phyloP scores from a whole-genome alignment of 1,140 invertebrate genomes.

The Ephestia elutella region DNA sequence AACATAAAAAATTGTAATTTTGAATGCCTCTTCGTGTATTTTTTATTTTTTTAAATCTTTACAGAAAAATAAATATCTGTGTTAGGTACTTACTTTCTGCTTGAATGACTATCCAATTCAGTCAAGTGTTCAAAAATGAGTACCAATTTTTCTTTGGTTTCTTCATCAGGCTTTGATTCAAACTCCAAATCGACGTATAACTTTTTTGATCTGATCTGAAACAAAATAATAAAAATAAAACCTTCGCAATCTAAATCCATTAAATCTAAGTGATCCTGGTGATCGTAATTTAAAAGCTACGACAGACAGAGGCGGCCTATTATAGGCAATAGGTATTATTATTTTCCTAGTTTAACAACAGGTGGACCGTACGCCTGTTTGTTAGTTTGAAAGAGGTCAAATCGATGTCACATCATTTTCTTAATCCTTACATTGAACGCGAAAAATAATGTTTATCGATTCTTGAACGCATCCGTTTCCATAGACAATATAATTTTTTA shows the following conservation, averaged over 20 bases:
- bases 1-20: not conserved
- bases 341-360: too few relatives aligned
- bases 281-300: too few relatives aligned
- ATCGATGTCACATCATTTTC: too few relatives aligned
- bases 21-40: not conserved
- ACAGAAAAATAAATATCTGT: too few relatives aligned
- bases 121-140: slow-evolving; percentile 53
- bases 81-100: slow-evolving; percentile 33
- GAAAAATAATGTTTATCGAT: not conserved
- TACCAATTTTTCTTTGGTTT: slow-evolving; percentile 40
- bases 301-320: too few relatives aligned
- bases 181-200: slow-evolving; percentile 45
- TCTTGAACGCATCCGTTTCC: not conserved
- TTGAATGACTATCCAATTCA: slow-evolving; percentile 29
- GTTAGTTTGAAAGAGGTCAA: too few relatives aligned
- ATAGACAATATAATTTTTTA: slow-evolving; percentile 7
- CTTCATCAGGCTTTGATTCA: slow-evolving; percentile 39
- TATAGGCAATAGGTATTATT: too few relatives aligned
- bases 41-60: not conserved
- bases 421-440: too few relatives aligned
- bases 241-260: not conserved
- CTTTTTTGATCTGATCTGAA: slow-evolving; percentile 40
- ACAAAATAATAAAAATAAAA: slow-evolving; percentile 23
- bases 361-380: too few relatives aligned
- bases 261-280: too few relatives aligned